Conservation (phyloP, 1,140 invertebrate genomes). For the Daktulosphaira vitifoliae region DNA sequence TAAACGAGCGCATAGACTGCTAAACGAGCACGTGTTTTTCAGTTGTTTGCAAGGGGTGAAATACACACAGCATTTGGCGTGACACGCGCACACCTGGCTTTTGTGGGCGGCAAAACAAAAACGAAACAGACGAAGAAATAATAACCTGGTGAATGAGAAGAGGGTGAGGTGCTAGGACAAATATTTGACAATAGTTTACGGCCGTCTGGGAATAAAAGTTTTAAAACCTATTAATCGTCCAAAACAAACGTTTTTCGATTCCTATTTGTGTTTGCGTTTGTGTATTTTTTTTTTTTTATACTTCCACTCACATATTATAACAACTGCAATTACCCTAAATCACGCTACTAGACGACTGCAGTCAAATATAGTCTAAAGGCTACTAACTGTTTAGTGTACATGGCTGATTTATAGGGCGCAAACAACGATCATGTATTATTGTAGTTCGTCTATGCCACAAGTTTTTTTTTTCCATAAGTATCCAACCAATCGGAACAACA, state of each 20-base stretch:
- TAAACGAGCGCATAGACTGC: not conserved
- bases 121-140: too few relatives aligned
- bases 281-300: constrained; percentile 2
- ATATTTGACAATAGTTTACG: constrained; percentile 30
- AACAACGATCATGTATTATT: constrained; percentile 2
- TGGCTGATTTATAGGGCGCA: not conserved
- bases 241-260: constrained; percentile 30
- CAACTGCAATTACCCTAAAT: constrained; percentile 26
- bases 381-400: not conserved
- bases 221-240: constrained; percentile 27
- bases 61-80: not conserved
- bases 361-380: not conserved
- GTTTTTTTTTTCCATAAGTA: too few relatives aligned
- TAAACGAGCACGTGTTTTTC: constrained; percentile 30
- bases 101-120: constrained; percentile 9
- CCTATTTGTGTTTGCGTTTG: too few relatives aligned
- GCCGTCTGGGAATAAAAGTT: constrained; percentile 32
- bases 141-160: too few relatives aligned
- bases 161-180: not conserved
- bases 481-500: too few relatives aligned
- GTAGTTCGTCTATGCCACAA: not conserved
- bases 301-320: not conserved
- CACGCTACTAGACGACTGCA: constrained; percentile 16
- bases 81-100: constrained; percentile 32
- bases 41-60: constrained; percentile 13